Conservation (phyloP, 2,113 vertebrate genomes). For the Oreochromis spilurus region DNA sequence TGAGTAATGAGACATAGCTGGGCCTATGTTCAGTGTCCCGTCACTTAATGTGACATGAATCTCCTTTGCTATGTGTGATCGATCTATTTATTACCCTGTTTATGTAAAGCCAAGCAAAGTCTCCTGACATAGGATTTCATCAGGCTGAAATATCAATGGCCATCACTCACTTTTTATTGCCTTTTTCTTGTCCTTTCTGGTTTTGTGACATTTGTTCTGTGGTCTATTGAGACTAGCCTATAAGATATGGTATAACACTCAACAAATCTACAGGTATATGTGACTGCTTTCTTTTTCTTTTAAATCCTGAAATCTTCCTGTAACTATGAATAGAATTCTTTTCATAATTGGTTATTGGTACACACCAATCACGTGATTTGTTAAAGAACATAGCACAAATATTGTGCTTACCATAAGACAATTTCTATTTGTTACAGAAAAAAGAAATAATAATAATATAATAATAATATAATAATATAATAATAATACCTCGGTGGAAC, state of each 20-base stretch:
- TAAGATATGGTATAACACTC: slow-evolving; percentile 3
- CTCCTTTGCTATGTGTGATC: slow-evolving; percentile 60
- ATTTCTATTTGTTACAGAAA: neutral
- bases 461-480: no score
- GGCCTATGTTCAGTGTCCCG: slow-evolving; percentile 47
- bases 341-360: neutral
- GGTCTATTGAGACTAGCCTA: neutral
- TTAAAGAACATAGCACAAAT: neutral
- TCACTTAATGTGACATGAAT: slow-evolving; percentile 66
- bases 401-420: neutral
- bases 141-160: slow-evolving; percentile 62
- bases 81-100: slow-evolving; percentile 74
- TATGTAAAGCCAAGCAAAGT: slow-evolving; percentile 69
- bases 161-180: slow-evolving; percentile 67
- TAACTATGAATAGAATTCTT: neutral
- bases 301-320: neutral
- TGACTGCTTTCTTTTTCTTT: neutral
- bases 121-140: slow-evolving; percentile 44
- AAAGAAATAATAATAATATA: neutral
- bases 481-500: neutral
- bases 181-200: slow-evolving; percentile 35
- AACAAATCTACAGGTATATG: neutral
- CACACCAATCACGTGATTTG: neutral
- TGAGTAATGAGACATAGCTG: slow-evolving; percentile 61
- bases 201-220: slow-evolving; percentile 53